Conservation (phyloP, 2,888 invertebrate species). For the Drosophila formosana region DNA sequence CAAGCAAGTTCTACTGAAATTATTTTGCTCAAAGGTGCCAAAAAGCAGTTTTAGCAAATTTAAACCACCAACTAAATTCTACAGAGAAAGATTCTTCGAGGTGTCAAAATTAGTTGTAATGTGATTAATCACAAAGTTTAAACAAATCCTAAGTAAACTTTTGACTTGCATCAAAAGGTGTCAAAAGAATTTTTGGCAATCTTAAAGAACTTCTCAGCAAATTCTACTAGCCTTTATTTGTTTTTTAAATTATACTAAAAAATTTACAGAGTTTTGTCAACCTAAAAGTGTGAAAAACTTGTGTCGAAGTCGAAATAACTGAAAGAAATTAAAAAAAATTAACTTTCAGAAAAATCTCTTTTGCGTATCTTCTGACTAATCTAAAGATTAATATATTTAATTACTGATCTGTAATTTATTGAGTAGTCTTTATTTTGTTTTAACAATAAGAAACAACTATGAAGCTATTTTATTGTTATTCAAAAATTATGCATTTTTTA, state of each 20-base stretch:
- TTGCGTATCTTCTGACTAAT: no score
- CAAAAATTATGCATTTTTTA: no score
- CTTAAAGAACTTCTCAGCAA: neutral
- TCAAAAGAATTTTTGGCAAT: neutral
- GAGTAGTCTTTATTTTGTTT: no score
- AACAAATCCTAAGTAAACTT: neutral
- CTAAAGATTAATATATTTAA: no score
- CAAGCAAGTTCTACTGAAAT: neutral
- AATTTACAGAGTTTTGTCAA: neutral
- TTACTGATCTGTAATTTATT: no score
- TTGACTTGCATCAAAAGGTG: neutral
- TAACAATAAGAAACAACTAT: no score
- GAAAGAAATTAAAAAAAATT: no score
- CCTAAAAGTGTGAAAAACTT: neutral
- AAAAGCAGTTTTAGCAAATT: neutral
- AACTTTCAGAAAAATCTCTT: no score
- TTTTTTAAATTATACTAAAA: neutral
- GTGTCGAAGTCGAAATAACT: neutral
- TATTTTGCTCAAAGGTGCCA: neutral
- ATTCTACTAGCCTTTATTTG: neutral
- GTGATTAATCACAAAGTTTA: neutral
- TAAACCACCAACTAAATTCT: no score
- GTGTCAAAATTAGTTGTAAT: conserved; percentile 2
- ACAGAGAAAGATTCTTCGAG: neutral
- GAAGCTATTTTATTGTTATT: no score